Conservation (phyloP, 2,113 vertebrate genomes). For the Alosa alosa region DNA sequence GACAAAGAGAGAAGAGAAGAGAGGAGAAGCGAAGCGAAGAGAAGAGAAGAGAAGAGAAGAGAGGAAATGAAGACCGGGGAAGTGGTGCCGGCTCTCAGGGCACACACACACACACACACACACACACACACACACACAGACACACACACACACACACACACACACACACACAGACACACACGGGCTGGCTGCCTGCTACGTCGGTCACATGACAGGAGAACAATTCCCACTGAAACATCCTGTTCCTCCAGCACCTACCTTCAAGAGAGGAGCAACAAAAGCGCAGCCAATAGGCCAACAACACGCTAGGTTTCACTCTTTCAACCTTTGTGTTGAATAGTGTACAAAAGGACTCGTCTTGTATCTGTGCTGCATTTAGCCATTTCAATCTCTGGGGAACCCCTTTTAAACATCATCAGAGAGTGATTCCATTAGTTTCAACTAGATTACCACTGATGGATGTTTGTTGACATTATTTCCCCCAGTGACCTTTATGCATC, state of each 20-base stretch:
- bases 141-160: not conserved
- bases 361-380: not conserved
- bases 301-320: not conserved
- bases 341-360: not conserved
- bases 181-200: slow-evolving; percentile 5
- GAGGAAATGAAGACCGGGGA: not conserved
- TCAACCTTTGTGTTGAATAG: not conserved
- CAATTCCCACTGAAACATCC: slow-evolving; percentile 54
- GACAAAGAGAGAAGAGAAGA: not conserved
- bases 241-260: slow-evolving; percentile 44
- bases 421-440: not conserved
- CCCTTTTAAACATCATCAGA: not conserved
- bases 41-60: not conserved
- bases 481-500: not conserved
- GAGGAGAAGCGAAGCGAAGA: slow-evolving; percentile 5
- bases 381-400: not conserved
- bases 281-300: not conserved
- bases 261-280: slow-evolving; percentile 17
- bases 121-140: slow-evolving; percentile 7
- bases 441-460: not conserved
- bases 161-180: too few species aligned
- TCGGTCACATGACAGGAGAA: slow-evolving; percentile 50
- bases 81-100: not conserved
- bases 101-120: not conserved
- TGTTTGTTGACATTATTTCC: slow-evolving; percentile 9